Conservation (phyloP, 2,888 invertebrate genomes). For the Rhamnusium bicolor region DNA sequence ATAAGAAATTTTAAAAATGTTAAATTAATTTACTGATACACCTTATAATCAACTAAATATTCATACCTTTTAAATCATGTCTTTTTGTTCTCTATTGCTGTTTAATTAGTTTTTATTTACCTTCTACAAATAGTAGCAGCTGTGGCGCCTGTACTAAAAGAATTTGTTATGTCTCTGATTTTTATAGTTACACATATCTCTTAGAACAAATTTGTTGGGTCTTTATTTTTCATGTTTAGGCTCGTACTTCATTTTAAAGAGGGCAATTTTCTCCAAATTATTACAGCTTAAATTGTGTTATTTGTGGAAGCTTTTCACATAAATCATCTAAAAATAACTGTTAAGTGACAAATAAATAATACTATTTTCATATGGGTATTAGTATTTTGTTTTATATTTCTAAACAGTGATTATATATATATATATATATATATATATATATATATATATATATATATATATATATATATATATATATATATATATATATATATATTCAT, state of each 20-base stretch:
- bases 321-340: not conserved
- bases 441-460: too few species aligned
- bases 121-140: constrained; percentile 7
- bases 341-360: not conserved
- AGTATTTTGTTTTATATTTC: too few species aligned
- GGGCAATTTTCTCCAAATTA: not conserved
- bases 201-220: constrained; percentile 1
- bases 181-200: not conserved
- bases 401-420: too few species aligned
- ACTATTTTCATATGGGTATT: too few species aligned
- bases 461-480: too few species aligned
- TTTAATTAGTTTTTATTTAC: not conserved
- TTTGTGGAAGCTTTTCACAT: not conserved
- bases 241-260: not conserved
- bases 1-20: too few species aligned
- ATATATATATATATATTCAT: too few species aligned
- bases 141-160: not conserved
- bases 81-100: not conserved
- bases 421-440: too few species aligned
- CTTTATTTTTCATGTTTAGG: not conserved
- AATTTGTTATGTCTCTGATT: constrained; percentile 1
- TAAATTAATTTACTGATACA: too few species aligned
- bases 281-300: not conserved
- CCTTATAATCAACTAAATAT: too few species aligned
- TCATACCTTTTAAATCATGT: too few species aligned